Evolutionary conservation across 2,797 vertebrate genomes (phyloP).

Genomic region (Monodelphis domestica): DNA sequence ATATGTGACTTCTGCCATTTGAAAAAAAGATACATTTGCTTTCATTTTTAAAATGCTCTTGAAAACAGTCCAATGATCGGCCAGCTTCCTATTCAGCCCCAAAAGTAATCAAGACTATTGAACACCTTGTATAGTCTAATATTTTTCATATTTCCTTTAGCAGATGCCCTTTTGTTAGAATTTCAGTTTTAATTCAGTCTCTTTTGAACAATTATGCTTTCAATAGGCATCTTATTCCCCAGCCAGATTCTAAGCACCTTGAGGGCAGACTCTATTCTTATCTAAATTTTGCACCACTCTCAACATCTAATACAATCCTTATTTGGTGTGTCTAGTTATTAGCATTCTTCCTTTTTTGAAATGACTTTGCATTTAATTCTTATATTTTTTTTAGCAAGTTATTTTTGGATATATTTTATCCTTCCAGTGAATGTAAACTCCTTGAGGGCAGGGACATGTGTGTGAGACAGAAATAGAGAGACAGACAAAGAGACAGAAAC

Average conservation of each 20-base stretch:
- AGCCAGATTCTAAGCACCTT: background rate
- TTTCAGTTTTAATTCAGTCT: slow-evolving; percentile 10
- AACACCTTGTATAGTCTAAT: background rate
- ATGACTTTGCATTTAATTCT: background rate
- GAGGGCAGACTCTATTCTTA: background rate
- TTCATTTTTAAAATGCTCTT: slow-evolving; percentile 40
- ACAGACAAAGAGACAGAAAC: background rate
- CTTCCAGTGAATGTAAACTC: background rate
- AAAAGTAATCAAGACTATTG: background rate
- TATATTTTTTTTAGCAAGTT: background rate
- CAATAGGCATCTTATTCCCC: background rate
- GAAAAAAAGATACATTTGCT: slow-evolving; percentile 17
- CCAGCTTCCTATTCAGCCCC: background rate
- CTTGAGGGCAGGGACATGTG: background rate
- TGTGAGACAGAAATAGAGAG: background rate
- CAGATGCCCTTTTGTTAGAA: slow-evolving; percentile 54
- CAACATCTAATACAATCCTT: background rate
- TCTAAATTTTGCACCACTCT: background rate
- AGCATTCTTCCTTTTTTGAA: background rate
- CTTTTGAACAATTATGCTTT: slow-evolving; percentile 61
- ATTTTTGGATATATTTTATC: background rate
- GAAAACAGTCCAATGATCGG: slow-evolving; percentile 3
- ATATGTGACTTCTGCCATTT: background rate
- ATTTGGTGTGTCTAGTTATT: background rate
- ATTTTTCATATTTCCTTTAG: slow-evolving; percentile 56